A percentile compares a stretch with the other conserved stretches of the same genome.
Conservation (phyloP, 2,888 invertebrate species). For the Lacanobia oleracea region DNA sequence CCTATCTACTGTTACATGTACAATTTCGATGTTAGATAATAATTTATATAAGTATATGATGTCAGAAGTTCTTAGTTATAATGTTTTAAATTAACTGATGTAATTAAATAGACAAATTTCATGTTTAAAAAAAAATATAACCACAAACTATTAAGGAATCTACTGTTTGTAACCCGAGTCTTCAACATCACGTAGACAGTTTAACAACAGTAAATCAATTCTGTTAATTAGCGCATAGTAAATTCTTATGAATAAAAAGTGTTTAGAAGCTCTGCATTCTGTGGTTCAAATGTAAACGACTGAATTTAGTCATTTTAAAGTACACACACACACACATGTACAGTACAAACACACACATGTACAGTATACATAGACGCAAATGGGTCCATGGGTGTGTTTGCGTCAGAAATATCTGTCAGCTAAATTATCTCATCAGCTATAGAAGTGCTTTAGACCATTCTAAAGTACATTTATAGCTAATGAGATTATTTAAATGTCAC, state of each 20-base stretch:
- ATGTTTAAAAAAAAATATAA: conserved; percentile 24
- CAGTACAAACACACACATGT: no score
- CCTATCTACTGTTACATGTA: conserved; percentile 26
- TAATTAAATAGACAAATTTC: conserved; percentile 28
- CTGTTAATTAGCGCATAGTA: conserved; percentile 7
- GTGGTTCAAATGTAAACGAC: conserved; percentile 46
- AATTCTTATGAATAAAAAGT: conserved; percentile 10
- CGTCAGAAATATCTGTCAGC: no score
- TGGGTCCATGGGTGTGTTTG: no score
- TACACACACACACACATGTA: no score
- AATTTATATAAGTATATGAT: conserved; percentile 49
- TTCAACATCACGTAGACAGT: conserved; percentile 22
- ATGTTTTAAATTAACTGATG: conserved; percentile 41
- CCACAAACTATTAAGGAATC: background rate
- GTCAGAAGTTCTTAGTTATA: conserved; percentile 49
- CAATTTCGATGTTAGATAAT: conserved; percentile 28
- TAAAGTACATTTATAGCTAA: no score
- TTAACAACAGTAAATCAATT: conserved; percentile 14
- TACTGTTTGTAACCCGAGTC: background rate
- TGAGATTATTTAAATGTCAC: background rate
- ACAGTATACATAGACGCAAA: no score
- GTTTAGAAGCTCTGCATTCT: background rate
- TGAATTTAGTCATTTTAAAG: conserved; percentile 41
- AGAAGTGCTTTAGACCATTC: no score
- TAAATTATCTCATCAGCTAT: no score